These are phyloP conservation scores for Clarias fuscus DNA, from an alignment of 2,797 vertebrate species.

Conservation along the genomic window DNA sequence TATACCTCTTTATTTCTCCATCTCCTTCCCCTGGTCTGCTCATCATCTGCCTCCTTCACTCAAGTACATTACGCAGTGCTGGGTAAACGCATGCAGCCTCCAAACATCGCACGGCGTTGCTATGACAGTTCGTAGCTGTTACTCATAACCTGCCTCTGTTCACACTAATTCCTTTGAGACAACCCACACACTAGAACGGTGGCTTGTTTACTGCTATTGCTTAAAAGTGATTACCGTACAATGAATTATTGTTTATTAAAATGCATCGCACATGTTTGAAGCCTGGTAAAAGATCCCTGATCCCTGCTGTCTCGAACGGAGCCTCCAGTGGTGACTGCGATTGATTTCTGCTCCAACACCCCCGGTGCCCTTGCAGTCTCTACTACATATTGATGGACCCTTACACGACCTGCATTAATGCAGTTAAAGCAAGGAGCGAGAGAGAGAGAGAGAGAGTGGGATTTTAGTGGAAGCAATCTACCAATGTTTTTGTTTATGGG, in stretches of 20 bases:
- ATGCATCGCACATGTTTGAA: neutral
- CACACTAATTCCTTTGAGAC: slow-evolving; percentile 16
- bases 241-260: neutral
- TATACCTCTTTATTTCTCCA: slow-evolving; percentile 33
- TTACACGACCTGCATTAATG: slow-evolving; percentile 20
- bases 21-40: slow-evolving; percentile 28
- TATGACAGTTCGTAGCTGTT: slow-evolving; percentile 21
- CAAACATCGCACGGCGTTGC: slow-evolving; percentile 23
- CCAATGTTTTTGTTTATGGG: slow-evolving; percentile 36
- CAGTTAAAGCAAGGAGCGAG: neutral
- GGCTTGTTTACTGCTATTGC: slow-evolving; percentile 6
- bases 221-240: neutral
- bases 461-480: slow-evolving; percentile 1
- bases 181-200: neutral
- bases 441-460: slow-evolving; percentile 30
- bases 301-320: neutral
- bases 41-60: slow-evolving; percentile 34
- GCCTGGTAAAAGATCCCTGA: neutral
- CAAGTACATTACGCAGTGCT: slow-evolving; percentile 22
- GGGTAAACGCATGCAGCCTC: neutral
- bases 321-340: slow-evolving; percentile 29
- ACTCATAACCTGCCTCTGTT: slow-evolving; percentile 22
- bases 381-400: slow-evolving; percentile 42
- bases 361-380: slow-evolving; percentile 30
- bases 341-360: slow-evolving; percentile 44